Percentiles rank a stretch among this genome's conserved stretches.
Evolutionary conservation across 2,797 vertebrate species (phyloP).

Genomic region (Pseudomugil tenellus): DNA sequence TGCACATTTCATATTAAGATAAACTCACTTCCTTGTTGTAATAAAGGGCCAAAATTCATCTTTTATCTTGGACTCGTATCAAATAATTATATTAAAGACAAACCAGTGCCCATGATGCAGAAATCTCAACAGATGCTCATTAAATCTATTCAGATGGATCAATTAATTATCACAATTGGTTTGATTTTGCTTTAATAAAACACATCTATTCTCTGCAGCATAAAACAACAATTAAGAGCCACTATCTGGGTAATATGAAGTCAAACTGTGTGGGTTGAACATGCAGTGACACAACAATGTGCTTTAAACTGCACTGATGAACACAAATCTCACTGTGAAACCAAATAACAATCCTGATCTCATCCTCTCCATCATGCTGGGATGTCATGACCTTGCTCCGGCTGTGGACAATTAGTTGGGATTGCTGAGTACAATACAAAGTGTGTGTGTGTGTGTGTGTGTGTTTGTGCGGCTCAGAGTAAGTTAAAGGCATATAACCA

Average conservation of each 20-base stretch:
- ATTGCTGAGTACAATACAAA: conserved; percentile 25
- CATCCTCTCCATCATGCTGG: conserved; percentile 5
- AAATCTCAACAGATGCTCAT: background rate
- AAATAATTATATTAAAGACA: background rate
- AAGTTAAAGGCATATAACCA: conserved; percentile 43
- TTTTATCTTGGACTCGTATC: background rate
- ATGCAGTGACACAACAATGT: background rate
- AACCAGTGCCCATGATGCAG: background rate
- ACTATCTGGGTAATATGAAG: background rate
- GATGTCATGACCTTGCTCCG: conserved; percentile 16
- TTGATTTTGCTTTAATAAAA: background rate
- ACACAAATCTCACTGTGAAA: conserved; percentile 6
- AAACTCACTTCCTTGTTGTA: background rate
- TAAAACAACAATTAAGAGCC: background rate
- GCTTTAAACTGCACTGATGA: background rate
- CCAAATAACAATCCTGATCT: background rate
- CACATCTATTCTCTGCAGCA: background rate
- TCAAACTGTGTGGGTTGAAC: background rate
- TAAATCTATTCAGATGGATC: background rate
- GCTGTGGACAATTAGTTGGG: conserved; percentile 14
- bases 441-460: background rate
- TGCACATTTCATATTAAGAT: background rate
- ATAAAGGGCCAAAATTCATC: background rate
- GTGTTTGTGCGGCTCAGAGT: background rate
- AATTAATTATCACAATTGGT: background rate